phyloP scores from a whole-genome alignment of 1,140 invertebrate genomes.

The Heterodera carotae region DNA sequence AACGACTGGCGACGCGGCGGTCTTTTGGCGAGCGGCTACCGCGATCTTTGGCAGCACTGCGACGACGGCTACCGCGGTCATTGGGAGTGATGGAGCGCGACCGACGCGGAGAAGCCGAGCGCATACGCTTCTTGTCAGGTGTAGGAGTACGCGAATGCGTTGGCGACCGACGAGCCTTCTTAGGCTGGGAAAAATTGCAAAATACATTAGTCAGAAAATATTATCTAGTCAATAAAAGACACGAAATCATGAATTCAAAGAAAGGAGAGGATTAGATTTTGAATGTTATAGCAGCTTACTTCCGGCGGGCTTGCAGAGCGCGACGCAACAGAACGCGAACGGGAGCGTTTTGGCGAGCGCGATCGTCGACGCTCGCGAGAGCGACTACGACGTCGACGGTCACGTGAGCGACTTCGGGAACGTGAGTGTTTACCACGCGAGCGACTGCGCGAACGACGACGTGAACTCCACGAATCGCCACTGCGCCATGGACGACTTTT shows the following conservation, averaged over 20 bases:
- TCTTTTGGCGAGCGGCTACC: not conserved
- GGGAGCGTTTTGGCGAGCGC: not conserved
- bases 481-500: slow-evolving; percentile 47
- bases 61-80: slow-evolving; percentile 1
- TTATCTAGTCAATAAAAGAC: no score
- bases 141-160: slow-evolving; percentile 27
- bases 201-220: no score
- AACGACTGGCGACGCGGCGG: not conserved
- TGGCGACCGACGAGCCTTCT: slow-evolving; percentile 27
- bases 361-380: not conserved
- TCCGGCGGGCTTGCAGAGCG: slow-evolving; percentile 18
- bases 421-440: slow-evolving; percentile 32
- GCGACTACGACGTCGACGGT: slow-evolving; percentile 25
- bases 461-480: slow-evolving; percentile 24
- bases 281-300: not conserved
- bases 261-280: no score
- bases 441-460: slow-evolving; percentile 35
- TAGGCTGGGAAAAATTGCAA: not conserved
- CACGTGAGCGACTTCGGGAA: slow-evolving; percentile 23
- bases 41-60: not conserved
- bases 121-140: not conserved
- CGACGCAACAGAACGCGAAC: slow-evolving; percentile 24
- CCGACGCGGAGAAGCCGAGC: slow-evolving; percentile 18
- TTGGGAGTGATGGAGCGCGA: slow-evolving; percentile 30
- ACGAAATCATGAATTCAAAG: not conserved